These are phyloP conservation scores for Parazoanthus darwini DNA, from an alignment of 92 coral and sea anemone species.

Conservation along the genomic window DNA sequence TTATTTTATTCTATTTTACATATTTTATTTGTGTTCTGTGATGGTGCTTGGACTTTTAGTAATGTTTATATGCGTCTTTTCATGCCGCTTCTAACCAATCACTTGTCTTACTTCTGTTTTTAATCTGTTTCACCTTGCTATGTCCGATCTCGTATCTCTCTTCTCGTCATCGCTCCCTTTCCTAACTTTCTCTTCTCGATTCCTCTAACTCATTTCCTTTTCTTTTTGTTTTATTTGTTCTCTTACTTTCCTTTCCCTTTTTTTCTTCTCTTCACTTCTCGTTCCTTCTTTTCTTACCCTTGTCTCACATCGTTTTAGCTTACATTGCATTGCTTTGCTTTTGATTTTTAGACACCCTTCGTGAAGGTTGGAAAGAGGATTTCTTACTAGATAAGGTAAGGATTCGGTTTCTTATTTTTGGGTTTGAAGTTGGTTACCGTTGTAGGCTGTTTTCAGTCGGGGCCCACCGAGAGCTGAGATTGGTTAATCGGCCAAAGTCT, in stretches of 20 bases:
- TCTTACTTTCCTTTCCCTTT: neutral
- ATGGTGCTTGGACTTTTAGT: neutral
- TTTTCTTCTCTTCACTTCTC: neutral
- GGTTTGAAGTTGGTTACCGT: no score
- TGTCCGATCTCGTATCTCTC: neutral
- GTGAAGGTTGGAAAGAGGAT: constrained; percentile 82
- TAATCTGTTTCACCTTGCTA: no score
- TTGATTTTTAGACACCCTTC: constrained; percentile 55
- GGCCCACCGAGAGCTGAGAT: no score
- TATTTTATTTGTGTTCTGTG: no score
- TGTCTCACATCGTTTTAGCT: neutral
- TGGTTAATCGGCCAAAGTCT: no score
- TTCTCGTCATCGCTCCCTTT: no score
- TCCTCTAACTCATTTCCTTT: no score
- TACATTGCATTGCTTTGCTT: neutral
- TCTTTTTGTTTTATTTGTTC: neutral
- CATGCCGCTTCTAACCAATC: neutral
- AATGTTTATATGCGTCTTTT: neutral
- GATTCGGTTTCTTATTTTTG: neutral
- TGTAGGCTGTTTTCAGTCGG: no score
- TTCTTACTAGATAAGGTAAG: constrained; percentile 82
- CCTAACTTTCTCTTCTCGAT: no score
- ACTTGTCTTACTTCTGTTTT: no score
- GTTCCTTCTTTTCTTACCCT: neutral
- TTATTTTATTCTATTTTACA: no score